Evolutionary conservation across 2,797 vertebrate genomes (phyloP), one percentile per base, ranked within the genome.

Genomic region (Leptodactylus fallax): DNA sequence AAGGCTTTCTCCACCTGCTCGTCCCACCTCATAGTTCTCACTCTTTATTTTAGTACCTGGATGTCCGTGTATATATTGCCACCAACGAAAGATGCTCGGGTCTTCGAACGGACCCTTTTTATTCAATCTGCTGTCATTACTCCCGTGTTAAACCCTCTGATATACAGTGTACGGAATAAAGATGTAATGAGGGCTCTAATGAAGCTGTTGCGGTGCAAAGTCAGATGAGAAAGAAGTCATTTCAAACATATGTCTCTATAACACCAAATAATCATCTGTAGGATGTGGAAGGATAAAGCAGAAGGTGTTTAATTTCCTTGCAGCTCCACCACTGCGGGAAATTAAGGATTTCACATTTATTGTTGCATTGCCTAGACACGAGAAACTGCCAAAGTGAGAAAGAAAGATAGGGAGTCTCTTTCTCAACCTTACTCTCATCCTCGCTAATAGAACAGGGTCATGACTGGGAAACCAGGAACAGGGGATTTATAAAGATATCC

Each of bases 151-250:
- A 92, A 91, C 6, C 89, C 86, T 0, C 27, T 92, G 80, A 91
- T 92, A 21, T 92, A 90, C 1, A 92, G 91, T 6, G 71, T 92
- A 17, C 88, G 92, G 27, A 91, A 92, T 77, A 92, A 91, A 53
- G 89, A 91, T 10, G 88, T 92, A 3, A 91, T 91, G 36, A 89
- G 90, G 53, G 90, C 67, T 17, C 67, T 71, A 3, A 27, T 45
- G 25, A 71, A 71, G 13, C 2, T 71, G 27, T 1, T 71, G 10
- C 25, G 67, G 0, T 16, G 13, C 14, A 71, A 27, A 9, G 14
- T 23, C 12, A 71, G 14, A 17, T 25, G 7, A 71, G 27, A 71
- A 45, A 45, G 17, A 71, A 36, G 27, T 36, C 1, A 55, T 55
- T 55, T 63, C 60, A 55, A 12, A 8, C 12, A 4, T 55, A 12